Evolutionary conservation across 2,888 invertebrate genomes (phyloP).

Genomic region (Cheilosia pagana): DNA sequence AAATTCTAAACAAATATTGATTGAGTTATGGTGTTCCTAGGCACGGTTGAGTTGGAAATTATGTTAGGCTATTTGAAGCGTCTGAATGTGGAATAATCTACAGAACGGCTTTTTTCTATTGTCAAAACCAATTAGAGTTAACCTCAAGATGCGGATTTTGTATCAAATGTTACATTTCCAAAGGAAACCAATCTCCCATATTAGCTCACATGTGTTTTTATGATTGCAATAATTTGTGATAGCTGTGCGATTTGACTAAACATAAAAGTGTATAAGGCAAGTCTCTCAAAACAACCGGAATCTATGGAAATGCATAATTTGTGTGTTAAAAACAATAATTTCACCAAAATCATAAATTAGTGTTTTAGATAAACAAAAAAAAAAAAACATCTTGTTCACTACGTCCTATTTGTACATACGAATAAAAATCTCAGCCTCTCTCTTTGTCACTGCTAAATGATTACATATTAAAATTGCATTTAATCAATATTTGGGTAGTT

Average conservation of each 20-base stretch:
- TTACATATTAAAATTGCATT: conserved; percentile 59
- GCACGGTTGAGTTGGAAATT: no score
- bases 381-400: conserved; percentile 25
- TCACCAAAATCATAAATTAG: conserved; percentile 10
- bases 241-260: conserved; percentile 20
- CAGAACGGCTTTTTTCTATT: no score
- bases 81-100: no score
- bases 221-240: not conserved
- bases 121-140: no score
- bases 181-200: no score
- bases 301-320: not conserved
- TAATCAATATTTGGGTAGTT: conserved; percentile 53
- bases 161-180: no score
- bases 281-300: not conserved
- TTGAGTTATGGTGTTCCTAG: no score
- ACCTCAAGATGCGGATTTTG: no score
- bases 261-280: conserved; percentile 28
- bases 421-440: conserved; percentile 34
- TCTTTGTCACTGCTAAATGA: conserved; percentile 49
- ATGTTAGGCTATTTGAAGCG: no score
- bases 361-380: conserved; percentile 16
- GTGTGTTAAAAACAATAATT: conserved; percentile 44
- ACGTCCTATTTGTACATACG: conserved; percentile 66
- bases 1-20: no score
- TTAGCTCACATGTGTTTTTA: no score